A percentile compares a stretch with the other conserved stretches of the same genome.
phyloP scores from a whole-genome alignment of 1,140 invertebrate genomes.

The Carposina sasakii region DNA sequence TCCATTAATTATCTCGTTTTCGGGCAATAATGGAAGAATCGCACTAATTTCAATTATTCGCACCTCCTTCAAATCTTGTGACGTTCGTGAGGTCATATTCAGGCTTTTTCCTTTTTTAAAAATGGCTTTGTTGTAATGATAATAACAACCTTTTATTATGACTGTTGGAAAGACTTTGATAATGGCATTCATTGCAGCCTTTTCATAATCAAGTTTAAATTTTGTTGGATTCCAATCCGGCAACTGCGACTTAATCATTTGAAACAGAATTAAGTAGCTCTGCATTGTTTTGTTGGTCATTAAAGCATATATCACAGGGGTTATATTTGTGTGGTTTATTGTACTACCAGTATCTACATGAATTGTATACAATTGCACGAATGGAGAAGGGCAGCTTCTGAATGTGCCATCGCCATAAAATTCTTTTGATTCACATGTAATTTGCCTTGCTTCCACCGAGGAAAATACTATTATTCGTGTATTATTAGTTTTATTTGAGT shows the following conservation, averaged over 20 bases:
- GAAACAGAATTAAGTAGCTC: not conserved
- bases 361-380: slow-evolving; percentile 12
- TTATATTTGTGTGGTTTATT: not conserved
- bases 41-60: no score
- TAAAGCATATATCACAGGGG: slow-evolving; percentile 3
- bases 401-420: slow-evolving; percentile 16
- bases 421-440: no score
- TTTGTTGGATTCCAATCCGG: not conserved
- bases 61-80: no score
- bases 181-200: not conserved
- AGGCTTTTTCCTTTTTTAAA: slow-evolving; percentile 1
- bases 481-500: no score
- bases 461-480: no score
- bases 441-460: no score
- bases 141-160: not conserved
- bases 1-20: no score
- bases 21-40: no score
- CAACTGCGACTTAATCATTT: not conserved
- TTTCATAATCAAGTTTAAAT: not conserved
- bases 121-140: not conserved
- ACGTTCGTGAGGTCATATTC: no score
- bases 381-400: slow-evolving; percentile 9
- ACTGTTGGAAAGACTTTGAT: not conserved
- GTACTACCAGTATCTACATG: slow-evolving; percentile 15
- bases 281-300: not conserved